Evolutionary conservation across 2,113 vertebrate genomes (phyloP).

Genomic region (Melierax canorus): DNA sequence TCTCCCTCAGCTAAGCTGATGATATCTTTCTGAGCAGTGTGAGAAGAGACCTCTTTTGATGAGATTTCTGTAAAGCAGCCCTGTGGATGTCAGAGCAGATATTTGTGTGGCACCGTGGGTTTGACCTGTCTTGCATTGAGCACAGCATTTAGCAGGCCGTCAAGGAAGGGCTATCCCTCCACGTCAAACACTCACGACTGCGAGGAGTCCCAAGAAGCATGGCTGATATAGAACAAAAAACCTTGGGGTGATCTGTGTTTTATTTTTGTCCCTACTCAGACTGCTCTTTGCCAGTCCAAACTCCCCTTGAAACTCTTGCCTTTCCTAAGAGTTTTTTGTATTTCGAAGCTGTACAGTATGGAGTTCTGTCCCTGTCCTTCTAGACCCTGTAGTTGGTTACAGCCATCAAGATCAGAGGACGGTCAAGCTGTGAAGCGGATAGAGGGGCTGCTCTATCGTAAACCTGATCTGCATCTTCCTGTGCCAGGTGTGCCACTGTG

Average conservation of each 20-base stretch:
- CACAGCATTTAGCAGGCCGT: accelerated
- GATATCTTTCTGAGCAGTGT: neutral
- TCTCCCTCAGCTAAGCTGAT: neutral
- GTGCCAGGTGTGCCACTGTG: accelerated
- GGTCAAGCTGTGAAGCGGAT: neutral
- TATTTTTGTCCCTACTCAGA: neutral
- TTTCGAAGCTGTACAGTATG: neutral
- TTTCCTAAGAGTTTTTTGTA: neutral
- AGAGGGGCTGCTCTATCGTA: neutral
- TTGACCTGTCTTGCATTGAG: accelerated
- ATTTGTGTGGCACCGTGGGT: neutral
- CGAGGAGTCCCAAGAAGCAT: neutral
- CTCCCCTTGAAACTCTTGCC: neutral
- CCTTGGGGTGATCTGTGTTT: neutral
- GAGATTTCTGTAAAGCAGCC: neutral
- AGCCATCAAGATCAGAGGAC: neutral
- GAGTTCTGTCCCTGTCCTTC: neutral
- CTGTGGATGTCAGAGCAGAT: neutral
- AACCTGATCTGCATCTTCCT: neutral
- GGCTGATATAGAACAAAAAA: neutral
- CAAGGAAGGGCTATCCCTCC: accelerated
- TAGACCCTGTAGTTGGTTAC: neutral
- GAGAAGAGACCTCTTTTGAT: neutral
- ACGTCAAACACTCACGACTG: neutral
- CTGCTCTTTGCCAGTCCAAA: neutral